A percentile compares a stretch with the other conserved stretches of the same genome.
Conservation (phyloP, 2,888 invertebrate genomes). For the Lepidochrysops patricia region DNA sequence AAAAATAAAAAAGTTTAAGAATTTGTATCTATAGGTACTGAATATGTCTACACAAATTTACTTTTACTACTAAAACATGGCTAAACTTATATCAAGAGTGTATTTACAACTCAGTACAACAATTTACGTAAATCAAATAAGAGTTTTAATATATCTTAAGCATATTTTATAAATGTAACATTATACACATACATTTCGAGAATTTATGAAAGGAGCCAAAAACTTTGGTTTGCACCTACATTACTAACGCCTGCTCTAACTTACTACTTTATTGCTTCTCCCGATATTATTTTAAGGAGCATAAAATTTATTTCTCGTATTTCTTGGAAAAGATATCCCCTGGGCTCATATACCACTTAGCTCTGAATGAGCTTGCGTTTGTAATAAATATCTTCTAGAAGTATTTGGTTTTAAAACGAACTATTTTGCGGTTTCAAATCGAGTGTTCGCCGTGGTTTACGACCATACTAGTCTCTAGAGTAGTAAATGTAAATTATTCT, state of each 20-base stretch:
- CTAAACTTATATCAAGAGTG: no score
- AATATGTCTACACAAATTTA: no score
- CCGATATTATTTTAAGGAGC: conserved; percentile 71
- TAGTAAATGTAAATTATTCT: not conserved
- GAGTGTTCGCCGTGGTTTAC: not conserved
- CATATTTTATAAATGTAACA: not conserved
- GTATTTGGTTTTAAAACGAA: not conserved
- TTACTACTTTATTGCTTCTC: conserved; percentile 67
- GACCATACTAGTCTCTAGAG: not conserved
- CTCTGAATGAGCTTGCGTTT: conserved; percentile 26
- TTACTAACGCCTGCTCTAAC: conserved; percentile 60
- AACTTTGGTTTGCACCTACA: conserved; percentile 55
- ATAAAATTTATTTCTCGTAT: conserved; percentile 62
- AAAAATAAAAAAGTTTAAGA: no score
- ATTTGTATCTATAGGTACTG: no score
- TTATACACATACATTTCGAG: conserved; percentile 17
- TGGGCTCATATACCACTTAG: conserved; percentile 59
- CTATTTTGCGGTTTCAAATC: not conserved
- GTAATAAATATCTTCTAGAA: conserved; percentile 6
- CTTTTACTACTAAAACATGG: no score
- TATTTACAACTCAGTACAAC: no score
- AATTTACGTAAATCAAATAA: not conserved
- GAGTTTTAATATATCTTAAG: not conserved
- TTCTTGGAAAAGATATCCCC: conserved; percentile 57
- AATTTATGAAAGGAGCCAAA: conserved; percentile 34